phyloP scores from a whole-genome alignment of 2,113 vertebrate genomes.

The Nothoprocta pentlandii region DNA sequence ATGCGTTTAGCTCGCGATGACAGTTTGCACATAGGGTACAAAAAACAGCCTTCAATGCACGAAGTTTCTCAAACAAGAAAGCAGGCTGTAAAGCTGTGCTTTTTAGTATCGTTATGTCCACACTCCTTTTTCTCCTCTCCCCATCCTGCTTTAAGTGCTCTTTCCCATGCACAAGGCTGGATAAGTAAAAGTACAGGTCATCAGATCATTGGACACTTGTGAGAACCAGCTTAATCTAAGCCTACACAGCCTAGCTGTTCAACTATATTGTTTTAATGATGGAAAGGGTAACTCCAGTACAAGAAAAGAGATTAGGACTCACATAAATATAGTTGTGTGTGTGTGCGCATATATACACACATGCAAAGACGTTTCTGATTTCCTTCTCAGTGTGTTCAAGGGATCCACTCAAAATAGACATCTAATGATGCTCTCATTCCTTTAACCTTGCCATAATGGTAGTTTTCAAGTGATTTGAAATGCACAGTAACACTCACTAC shows the following conservation, averaged over 20 bases:
- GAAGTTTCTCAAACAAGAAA: background rate
- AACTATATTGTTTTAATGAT: no score
- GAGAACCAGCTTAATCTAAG: background rate
- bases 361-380: background rate
- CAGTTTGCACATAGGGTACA: background rate
- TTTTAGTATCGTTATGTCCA: background rate
- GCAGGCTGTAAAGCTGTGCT: background rate
- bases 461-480: slow-evolving; percentile 30
- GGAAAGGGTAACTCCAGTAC: background rate
- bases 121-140: background rate
- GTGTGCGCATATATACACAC: no score
- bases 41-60: background rate
- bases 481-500: background rate
- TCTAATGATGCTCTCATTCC: background rate
- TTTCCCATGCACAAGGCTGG: background rate
- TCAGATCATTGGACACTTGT: background rate
- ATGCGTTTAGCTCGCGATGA: background rate
- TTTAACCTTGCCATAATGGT: background rate
- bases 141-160: background rate
- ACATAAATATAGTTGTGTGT: background rate
- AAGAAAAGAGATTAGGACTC: background rate
- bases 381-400: background rate
- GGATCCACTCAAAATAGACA: background rate
- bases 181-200: background rate
- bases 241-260: background rate